These are phyloP conservation scores for Ictalurus punctatus DNA, from an alignment of 2,113 vertebrate genomes.

Conservation along the genomic window DNA sequence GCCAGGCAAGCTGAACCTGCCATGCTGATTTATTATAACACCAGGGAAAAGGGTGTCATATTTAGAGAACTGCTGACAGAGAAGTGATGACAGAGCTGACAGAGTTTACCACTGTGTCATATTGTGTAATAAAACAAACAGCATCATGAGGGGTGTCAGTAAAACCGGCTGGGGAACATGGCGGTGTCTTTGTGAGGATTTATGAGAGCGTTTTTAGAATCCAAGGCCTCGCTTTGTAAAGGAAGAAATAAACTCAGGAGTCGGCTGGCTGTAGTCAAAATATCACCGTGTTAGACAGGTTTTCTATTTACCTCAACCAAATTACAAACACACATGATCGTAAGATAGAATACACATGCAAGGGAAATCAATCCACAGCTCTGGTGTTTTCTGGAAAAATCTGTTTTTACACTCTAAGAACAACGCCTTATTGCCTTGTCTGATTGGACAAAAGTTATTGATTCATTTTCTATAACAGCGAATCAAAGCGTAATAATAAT, in stretches of 20 bases:
- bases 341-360: not conserved
- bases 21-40: slow-evolving; percentile 20
- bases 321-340: not conserved
- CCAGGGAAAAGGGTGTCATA: slow-evolving; percentile 26
- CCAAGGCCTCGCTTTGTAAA: slow-evolving; percentile 14
- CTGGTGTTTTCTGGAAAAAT: not conserved
- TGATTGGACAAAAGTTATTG: not conserved
- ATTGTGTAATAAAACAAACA: slow-evolving; percentile 36
- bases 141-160: slow-evolving; percentile 30
- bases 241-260: not conserved
- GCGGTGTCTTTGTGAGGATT: not conserved
- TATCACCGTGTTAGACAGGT: not conserved
- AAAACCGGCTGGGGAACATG: slow-evolving; percentile 3
- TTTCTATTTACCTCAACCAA: not conserved
- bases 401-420: not conserved
- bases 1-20: slow-evolving; percentile 6
- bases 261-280: not conserved
- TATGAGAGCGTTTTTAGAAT: slow-evolving; percentile 4
- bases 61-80: slow-evolving; percentile 22
- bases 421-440: too few species aligned
- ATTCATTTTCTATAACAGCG: too few species aligned
- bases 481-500: too few species aligned
- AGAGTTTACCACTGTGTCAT: slow-evolving; percentile 26
- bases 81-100: slow-evolving; percentile 32
- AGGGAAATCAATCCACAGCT: not conserved